Conservation (phyloP, 1,140 invertebrate genomes). For the Pissodes strobi region DNA sequence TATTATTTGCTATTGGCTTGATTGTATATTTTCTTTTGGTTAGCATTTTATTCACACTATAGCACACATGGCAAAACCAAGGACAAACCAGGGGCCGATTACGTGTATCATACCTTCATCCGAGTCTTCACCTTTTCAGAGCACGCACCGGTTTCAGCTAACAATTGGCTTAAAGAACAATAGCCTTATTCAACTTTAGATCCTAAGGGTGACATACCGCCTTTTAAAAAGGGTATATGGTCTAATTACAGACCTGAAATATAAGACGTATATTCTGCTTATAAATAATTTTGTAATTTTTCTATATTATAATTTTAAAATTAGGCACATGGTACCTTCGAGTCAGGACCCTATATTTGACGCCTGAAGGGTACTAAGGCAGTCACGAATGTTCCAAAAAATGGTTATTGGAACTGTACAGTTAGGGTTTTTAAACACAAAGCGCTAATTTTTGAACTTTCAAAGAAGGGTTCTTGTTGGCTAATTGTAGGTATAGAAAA, state of each 20-base stretch:
- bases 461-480: neutral
- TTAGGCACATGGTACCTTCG: neutral
- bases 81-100: neutral
- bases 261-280: neutral
- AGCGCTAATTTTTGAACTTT: conserved; percentile 8
- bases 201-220: conserved; percentile 15
- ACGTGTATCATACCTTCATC: neutral
- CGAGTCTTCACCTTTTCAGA: neutral
- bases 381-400: neutral
- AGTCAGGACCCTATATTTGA: neutral
- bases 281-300: neutral
- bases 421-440: conserved; percentile 4
- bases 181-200: conserved; percentile 6
- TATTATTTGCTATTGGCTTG: too few relatives aligned
- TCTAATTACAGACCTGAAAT: conserved; percentile 3
- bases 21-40: too few relatives aligned
- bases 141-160: neutral
- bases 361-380: neutral
- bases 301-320: conserved; percentile 4
- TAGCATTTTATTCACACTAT: too few relatives aligned
- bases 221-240: neutral
- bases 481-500: neutral
- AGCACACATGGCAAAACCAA: too few relatives aligned
- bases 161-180: conserved; percentile 15
- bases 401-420: conserved; percentile 7